These are phyloP conservation scores for Ariolimax columbianus DNA, from an alignment of 2,888 invertebrate genomes.

Conservation along the genomic window DNA sequence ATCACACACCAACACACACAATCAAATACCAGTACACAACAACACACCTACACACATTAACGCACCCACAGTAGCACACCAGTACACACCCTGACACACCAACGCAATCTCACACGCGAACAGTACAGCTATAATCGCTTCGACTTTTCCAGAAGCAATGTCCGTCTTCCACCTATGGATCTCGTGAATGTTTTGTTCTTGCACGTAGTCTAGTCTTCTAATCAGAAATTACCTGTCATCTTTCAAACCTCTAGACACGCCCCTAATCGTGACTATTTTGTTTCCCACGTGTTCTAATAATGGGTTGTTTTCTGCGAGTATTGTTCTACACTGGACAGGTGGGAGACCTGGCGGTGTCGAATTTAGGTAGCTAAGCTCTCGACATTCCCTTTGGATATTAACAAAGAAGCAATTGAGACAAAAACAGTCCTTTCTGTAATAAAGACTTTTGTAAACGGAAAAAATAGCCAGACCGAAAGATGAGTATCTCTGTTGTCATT, in stretches of 20 bases:
- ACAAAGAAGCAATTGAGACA: neutral
- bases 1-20: no score
- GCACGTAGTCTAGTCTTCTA: no score
- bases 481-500: neutral
- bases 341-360: neutral
- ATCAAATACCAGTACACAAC: no score
- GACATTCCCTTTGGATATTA: neutral
- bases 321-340: neutral
- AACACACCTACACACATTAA: no score
- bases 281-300: neutral
- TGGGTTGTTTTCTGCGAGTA: neutral
- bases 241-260: neutral
- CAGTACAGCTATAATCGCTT: no score
- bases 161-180: no score
- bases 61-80: no score
- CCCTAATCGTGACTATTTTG: neutral
- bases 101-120: no score
- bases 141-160: no score
- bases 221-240: no score
- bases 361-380: neutral
- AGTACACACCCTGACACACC: no score
- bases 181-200: no score
- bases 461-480: neutral
- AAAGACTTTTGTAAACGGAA: neutral
- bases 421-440: neutral